phyloP scores from a whole-genome alignment of 2,888 invertebrate species.

The Ennomos erosarius region DNA sequence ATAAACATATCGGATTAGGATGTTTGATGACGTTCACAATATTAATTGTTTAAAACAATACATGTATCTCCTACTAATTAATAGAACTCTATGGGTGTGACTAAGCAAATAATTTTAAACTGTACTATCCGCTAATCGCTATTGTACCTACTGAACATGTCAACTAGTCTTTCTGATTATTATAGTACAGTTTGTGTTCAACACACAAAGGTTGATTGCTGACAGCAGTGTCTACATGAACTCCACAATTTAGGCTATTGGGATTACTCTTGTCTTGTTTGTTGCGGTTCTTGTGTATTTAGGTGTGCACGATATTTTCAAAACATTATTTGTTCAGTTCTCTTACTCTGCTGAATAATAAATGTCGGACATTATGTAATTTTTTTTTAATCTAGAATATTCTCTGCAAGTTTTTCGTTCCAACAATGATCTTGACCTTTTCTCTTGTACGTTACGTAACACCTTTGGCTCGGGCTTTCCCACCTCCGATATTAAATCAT shows the following conservation, averaged over 20 bases:
- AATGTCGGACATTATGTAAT: too few relatives aligned
- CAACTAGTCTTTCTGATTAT: slow-evolving; percentile 23
- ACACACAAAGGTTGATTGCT: slow-evolving; percentile 14
- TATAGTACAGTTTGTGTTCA: slow-evolving; percentile 13
- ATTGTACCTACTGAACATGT: slow-evolving; percentile 11
- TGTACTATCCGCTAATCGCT: slow-evolving; percentile 29
- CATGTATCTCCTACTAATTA: too few relatives aligned
- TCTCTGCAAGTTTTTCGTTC: slow-evolving; percentile 5
- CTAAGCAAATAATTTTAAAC: slow-evolving; percentile 13
- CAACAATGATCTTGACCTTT: slow-evolving; percentile 24
- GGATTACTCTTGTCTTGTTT: slow-evolving; percentile 6
- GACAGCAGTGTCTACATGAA: slow-evolving; percentile 15
- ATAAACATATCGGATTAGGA: too few relatives aligned
- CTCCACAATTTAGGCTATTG: slow-evolving; percentile 31
- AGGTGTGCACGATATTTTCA: slow-evolving; percentile 3
- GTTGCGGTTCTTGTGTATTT: slow-evolving; percentile 8
- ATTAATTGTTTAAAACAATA: neutral
- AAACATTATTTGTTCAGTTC: neutral
- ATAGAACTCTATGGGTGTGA: neutral
- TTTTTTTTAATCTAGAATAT: neutral
- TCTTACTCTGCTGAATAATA: neutral
- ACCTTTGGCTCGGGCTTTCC: slow-evolving; percentile 23
- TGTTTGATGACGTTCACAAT: neutral
- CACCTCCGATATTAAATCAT: slow-evolving; percentile 18
- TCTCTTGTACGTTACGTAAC: slow-evolving; percentile 23